phyloP scores from a whole-genome alignment of 2,797 vertebrate genomes.

The Myotis daubentonii region DNA sequence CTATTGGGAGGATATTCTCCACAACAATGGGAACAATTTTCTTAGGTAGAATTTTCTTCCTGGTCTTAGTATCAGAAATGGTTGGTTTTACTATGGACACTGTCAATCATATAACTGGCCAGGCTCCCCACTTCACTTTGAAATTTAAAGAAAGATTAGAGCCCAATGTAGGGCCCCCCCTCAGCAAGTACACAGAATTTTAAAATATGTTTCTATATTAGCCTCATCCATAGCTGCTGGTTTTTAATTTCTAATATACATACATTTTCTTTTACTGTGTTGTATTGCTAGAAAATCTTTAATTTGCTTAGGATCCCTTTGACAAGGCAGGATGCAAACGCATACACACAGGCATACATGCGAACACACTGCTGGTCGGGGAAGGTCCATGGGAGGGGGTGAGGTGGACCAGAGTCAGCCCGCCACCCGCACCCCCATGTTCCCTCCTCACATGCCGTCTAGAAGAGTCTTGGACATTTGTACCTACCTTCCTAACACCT shows the following conservation, averaged over 20 bases:
- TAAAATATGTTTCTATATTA: not conserved
- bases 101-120: not conserved
- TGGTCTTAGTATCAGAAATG: not conserved
- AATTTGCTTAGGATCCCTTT: not conserved
- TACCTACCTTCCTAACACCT: not conserved
- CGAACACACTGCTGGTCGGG: accelerated
- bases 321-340: not conserved
- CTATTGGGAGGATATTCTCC: not conserved
- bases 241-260: not conserved
- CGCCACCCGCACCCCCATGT: accelerated
- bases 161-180: not conserved
- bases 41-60: not conserved
- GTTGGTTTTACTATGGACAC: not conserved
- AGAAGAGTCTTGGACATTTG: too few species aligned
- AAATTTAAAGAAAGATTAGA: not conserved
- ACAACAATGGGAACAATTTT: not conserved
- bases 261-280: not conserved
- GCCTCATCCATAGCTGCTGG: not conserved
- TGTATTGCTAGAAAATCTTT: not conserved
- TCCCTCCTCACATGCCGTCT: not conserved
- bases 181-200: not conserved
- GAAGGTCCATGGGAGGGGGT: accelerated
- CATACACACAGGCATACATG: accelerated
- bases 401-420: not conserved
- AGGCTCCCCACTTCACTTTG: not conserved